These are phyloP conservation scores for Ametastegia equiseti DNA, from an alignment of 2,888 invertebrate species.

Conservation along the genomic window DNA sequence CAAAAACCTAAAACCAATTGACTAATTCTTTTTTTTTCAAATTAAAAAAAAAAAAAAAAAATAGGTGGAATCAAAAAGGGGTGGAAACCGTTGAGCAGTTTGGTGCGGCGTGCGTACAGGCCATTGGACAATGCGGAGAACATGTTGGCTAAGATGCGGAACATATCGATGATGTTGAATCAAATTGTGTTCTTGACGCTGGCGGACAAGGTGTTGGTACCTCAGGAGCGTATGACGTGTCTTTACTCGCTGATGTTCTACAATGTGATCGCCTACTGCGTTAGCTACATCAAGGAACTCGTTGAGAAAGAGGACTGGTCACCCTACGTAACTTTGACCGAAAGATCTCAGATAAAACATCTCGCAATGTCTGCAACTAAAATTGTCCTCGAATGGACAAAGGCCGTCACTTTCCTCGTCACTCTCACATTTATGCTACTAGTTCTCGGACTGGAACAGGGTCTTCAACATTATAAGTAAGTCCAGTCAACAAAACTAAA, in stretches of 20 bases:
- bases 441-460: constrained; percentile 86
- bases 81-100: constrained; percentile 60
- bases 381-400: constrained; percentile 89
- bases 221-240: constrained; percentile 80
- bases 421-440: constrained; percentile 87
- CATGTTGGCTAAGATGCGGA: constrained; percentile 83
- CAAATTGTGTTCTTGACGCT: constrained; percentile 87
- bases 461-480: constrained; percentile 83
- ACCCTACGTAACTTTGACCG: constrained; percentile 85
- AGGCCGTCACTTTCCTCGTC: constrained; percentile 88
- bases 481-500: constrained; percentile 22
- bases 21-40: neutral
- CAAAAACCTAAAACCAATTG: neutral
- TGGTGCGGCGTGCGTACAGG: constrained; percentile 76
- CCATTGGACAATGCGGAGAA: constrained; percentile 83
- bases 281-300: constrained; percentile 85
- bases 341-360: constrained; percentile 85
- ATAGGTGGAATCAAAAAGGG: constrained; percentile 58
- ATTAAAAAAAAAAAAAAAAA: neutral
- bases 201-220: constrained; percentile 83
- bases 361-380: constrained; percentile 90
- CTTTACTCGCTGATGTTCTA: constrained; percentile 90
- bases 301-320: constrained; percentile 88
- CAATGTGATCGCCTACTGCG: constrained; percentile 88
- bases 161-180: constrained; percentile 84